A percentile compares a stretch with the other conserved stretches of the same genome.
phyloP scores from a whole-genome alignment of 2,888 invertebrate species.

The Scaptomyza parva region DNA sequence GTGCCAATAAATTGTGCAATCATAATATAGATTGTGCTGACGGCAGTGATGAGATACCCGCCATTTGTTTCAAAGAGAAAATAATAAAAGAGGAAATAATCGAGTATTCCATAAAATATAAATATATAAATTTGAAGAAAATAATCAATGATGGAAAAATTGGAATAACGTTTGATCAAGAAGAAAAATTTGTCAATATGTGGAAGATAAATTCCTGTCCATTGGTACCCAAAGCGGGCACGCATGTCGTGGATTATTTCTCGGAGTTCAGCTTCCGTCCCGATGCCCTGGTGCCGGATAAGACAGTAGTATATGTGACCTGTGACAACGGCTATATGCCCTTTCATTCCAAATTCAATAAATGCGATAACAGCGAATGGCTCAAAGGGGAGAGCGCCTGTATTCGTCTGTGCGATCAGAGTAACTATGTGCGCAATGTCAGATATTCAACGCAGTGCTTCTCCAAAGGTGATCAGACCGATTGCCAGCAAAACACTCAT shows the following conservation, averaged over 20 bases:
- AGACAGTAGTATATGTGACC: conserved; percentile 9
- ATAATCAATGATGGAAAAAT: no score
- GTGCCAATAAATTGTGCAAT: conserved; percentile 11
- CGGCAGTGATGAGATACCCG: conserved; percentile 36
- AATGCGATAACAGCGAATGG: conserved; percentile 26
- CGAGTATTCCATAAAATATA: no score
- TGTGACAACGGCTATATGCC: conserved; percentile 22
- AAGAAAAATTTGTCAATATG: no score
- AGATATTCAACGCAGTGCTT: conserved; percentile 6
- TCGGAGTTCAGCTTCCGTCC: not conserved
- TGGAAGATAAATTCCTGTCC: not conserved
- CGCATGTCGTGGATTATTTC: conserved; percentile 15
- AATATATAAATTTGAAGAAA: no score
- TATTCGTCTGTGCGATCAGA: conserved; percentile 15
- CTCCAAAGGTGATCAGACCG: not conserved
- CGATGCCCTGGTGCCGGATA: conserved; percentile 13
- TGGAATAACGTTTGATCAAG: no score
- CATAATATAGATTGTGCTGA: conserved; percentile 42
- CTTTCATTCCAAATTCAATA: conserved; percentile 6
- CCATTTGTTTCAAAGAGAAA: conserved; percentile 11
- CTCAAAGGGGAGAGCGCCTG: not conserved
- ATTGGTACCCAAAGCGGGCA: not conserved
- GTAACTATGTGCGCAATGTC: not conserved
- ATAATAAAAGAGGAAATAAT: no score
- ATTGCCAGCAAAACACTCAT: conserved; percentile 13